These are phyloP conservation scores for Rambutsinella grinnellia DNA, from an alignment of 2,888 invertebrate species.

Conservation along the genomic window DNA sequence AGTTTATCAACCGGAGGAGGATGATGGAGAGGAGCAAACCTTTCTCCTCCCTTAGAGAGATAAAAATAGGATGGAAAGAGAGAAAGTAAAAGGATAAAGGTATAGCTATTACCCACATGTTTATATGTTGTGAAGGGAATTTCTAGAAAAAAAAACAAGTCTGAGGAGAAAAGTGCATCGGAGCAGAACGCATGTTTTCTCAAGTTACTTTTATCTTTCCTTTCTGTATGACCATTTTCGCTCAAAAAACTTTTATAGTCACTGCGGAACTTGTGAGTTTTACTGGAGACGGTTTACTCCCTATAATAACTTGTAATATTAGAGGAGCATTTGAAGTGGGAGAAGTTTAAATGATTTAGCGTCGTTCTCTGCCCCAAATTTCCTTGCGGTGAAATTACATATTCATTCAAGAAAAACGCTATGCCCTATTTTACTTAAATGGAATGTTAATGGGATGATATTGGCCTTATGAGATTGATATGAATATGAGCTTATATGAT, in stretches of 20 bases:
- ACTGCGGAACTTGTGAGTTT: background rate
- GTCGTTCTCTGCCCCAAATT: no score
- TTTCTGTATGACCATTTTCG: background rate
- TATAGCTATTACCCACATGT: background rate
- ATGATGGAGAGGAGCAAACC: background rate
- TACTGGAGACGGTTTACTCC: background rate
- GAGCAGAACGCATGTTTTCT: slow-evolving; percentile 51
- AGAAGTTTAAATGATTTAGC: background rate
- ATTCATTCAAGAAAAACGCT: no score
- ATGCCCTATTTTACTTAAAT: no score
- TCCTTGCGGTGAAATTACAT: no score
- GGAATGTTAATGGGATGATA: background rate
- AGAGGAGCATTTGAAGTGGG: background rate
- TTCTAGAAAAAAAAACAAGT: slow-evolving; percentile 17
- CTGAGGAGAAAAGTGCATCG: slow-evolving; percentile 37
- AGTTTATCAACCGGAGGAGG: background rate
- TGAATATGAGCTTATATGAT: background rate
- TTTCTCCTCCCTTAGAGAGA: background rate
- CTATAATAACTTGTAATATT: background rate
- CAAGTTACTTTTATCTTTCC: slow-evolving; percentile 9
- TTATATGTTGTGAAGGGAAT: slow-evolving; percentile 4
- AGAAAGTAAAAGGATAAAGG: background rate
- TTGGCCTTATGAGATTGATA: background rate
- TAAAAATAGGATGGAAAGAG: slow-evolving; percentile 1
- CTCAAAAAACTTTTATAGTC: background rate